Conservation (phyloP, 1,140 invertebrate species). For the Temnothorax curvispinosus region DNA sequence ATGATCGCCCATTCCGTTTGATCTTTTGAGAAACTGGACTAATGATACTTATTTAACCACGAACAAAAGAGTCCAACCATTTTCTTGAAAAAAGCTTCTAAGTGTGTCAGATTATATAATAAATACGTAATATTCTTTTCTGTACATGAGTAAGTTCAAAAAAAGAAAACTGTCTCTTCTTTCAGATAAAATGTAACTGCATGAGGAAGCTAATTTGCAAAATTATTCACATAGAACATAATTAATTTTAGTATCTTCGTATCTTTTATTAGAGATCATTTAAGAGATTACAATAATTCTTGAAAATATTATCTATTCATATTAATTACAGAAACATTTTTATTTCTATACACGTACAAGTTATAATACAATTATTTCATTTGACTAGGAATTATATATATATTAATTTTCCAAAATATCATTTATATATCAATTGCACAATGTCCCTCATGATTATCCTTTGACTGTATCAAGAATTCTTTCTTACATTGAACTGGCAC, state of each 20-base stretch:
- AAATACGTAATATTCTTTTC: not conserved
- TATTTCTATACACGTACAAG: not conserved
- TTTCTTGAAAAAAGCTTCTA: not conserved
- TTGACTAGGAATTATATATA: not conserved
- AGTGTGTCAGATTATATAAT: not conserved
- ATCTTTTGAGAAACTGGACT: not conserved
- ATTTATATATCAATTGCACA: not conserved
- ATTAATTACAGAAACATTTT: not conserved
- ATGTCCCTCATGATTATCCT: not conserved
- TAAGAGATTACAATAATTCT: not conserved
- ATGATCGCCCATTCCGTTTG: not conserved
- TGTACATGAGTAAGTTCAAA: not conserved
- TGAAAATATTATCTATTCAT: not conserved
- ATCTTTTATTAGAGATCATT: slow-evolving; percentile 8
- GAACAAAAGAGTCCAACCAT: not conserved
- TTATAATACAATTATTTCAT: not conserved
- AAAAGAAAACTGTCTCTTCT: not conserved
- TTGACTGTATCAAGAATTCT: not conserved
- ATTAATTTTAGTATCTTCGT: not conserved
- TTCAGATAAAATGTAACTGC: not conserved
- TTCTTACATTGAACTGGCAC: not conserved
- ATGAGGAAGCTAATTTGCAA: not conserved
- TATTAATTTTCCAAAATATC: not conserved
- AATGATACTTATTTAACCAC: not conserved
- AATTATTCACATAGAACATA: not conserved